Evolutionary conservation across 1,140 invertebrate genomes (phyloP), one percentile per base, ranked within the genome.

Genomic region (Homarus americanus): DNA sequence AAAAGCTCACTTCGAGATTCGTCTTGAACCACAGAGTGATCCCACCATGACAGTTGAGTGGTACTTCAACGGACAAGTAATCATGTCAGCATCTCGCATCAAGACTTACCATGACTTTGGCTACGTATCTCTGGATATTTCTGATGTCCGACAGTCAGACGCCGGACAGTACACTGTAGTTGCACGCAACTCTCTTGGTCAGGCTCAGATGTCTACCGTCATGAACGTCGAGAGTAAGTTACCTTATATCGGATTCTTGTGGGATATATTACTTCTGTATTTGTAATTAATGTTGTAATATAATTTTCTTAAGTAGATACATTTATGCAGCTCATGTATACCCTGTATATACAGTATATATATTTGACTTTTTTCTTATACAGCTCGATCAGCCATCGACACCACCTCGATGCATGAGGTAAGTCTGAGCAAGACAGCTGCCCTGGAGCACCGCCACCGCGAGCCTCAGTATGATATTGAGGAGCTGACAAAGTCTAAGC

Each of bases 31-130:
- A 2, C 97, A 98, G 94, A 98, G 96, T 93, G 98, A 99, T 94
- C 95, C 97, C 4, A 97, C 96, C 1, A 96, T 99, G 96, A 96
- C 95, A 82, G 95, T 95, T 89, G 97, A 98, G 94, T 98, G 98
- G 98, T 98, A 97, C 93, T 97, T 97, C 93, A 98, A 99, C 94
- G 97, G 97, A 15, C 58, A 92, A 41, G 83, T 84, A 12, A 86
- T 93, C 40, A 91, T 92, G 79, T 90, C 93, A 75, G 97, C 97
- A 38, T 98, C 97, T 93, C 96, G 97, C 93, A 98, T 98, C 93
- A 97, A 98, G 94, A 98, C 97, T 10, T 98, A 98, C 94, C 97
- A 99, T 93, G 98, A 99, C 94, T 99, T 99, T 94, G 98, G 98
- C 87, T 99, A 98, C 93, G 98, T 99, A 10, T 97, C 98, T 72